A percentile compares a stretch with the other conserved stretches of the same genome.
These are phyloP conservation scores for Ceratosolen fusciceps DNA, from an alignment of 1,140 invertebrate genomes.

Conservation along the genomic window DNA sequence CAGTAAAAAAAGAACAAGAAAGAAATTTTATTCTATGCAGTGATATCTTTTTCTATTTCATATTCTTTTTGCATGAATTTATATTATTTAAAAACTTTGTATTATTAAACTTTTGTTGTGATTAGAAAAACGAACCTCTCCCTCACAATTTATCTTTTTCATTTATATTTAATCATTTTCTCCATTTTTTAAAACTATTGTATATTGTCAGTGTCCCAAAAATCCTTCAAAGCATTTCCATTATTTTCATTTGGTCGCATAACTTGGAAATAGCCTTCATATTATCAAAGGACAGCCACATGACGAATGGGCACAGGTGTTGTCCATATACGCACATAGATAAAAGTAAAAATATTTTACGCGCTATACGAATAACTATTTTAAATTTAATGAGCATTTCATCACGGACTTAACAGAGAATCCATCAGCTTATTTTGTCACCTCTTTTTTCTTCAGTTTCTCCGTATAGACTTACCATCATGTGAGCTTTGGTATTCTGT, in stretches of 20 bases:
- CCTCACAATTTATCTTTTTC: too few species aligned
- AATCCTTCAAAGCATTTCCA: too few species aligned
- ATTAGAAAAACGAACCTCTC: too few species aligned
- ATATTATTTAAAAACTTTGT: too few species aligned
- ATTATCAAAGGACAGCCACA: background rate
- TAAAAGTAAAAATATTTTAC: background rate
- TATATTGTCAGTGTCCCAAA: too few species aligned
- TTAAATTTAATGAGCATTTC: conserved; percentile 49
- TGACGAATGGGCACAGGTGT: conserved; percentile 59
- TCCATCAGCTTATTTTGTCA: conserved; percentile 51
- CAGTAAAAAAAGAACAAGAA: too few species aligned
- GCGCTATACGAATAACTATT: background rate
- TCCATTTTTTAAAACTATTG: too few species aligned
- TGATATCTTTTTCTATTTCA: too few species aligned
- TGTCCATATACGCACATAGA: too few species aligned
- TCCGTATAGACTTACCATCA: background rate
- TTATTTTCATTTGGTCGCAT: background rate
- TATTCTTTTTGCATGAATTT: too few species aligned
- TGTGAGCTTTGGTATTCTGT: background rate
- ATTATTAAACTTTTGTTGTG: too few species aligned
- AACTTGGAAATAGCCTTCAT: background rate
- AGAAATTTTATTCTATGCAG: background rate
- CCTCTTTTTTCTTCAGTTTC: background rate
- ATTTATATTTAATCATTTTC: too few species aligned
- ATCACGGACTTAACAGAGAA: conserved; percentile 58